Conservation (phyloP, 2,797 vertebrate species). For the Yasuhikotakia modesta region DNA sequence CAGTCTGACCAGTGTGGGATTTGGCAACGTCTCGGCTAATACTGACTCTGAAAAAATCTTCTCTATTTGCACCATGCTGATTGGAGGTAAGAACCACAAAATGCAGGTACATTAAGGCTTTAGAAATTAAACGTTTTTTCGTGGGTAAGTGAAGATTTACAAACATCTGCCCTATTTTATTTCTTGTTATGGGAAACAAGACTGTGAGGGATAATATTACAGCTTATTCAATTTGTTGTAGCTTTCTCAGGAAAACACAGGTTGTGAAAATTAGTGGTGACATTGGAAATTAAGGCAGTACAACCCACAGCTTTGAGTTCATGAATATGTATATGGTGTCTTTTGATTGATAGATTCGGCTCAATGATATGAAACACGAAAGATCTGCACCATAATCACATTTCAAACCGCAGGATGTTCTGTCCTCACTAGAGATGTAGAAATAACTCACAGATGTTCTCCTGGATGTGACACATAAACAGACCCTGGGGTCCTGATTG, state of each 20-base stretch:
- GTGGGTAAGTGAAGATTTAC: neutral
- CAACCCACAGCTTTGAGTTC: neutral
- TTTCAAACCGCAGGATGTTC: neutral
- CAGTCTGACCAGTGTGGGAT: conserved; percentile 97
- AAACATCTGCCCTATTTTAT: neutral
- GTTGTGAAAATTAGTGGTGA: neutral
- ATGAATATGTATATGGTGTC: neutral
- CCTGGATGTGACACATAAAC: neutral
- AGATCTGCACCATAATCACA: neutral
- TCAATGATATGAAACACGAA: neutral
- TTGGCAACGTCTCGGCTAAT: conserved; percentile 96
- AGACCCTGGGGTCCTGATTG: neutral
- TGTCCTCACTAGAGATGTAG: neutral
- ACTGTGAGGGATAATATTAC: neutral
- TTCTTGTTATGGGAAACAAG: neutral
- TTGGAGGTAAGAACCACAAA: conserved; percentile 83
- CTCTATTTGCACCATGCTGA: conserved; percentile 97
- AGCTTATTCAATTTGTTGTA: neutral
- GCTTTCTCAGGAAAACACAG: neutral
- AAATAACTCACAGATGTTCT: neutral
- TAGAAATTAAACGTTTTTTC: neutral
- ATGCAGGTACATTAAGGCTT: conserved; percentile 68
- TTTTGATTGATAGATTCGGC: neutral
- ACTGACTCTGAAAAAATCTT: conserved; percentile 97
- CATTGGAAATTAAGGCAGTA: neutral